Evolutionary conservation across 1,140 invertebrate genomes (phyloP), one percentile per base, ranked within the genome.

Genomic region (Rhizoglyphus robini): DNA sequence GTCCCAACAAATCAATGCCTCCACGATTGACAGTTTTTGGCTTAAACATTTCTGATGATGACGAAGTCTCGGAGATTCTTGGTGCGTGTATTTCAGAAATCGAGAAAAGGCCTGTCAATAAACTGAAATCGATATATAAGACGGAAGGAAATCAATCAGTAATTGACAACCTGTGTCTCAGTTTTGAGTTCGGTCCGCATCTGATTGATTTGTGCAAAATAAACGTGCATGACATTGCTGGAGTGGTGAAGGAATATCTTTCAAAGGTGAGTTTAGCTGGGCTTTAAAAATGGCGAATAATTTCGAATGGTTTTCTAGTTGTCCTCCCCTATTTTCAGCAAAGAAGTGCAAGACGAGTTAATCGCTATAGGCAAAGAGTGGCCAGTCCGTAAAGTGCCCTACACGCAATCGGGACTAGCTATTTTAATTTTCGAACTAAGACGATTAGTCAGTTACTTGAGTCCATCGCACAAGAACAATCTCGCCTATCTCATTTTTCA

Each of bases 401-500:
- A 59, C 13, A 47, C 31, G 20, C 32, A 57, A 15, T 27, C 25
- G 13, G 59, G 48, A 23, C 5, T 41, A 25, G 51, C 36, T 5
- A 48, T 51, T n/a, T 31, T 65, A 27, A 48, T 68, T 8, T 47
- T 48, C 36, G 63, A 68, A 27, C 27, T 68, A 20, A 23, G 49
- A 29, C 48, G 31, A 23, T 27, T 65, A 20, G 63, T 68, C 20
- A 32, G 31, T 15, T 57, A 60, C 20, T 30, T 68, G 25, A 46
- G 54, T 1, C 4, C 20, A 20, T 38, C 49, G 8, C 32, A 65
- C 36, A 20, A 27, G 20, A 46, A 27, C 8, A 48, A 27, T 48
- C 32, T 68, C 23, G 20, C 67, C n/a, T 68, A 48, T 46, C 32
- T 68, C 25, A 68, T 68, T 27, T 63, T 65, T 57, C 67, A 68